These are phyloP conservation scores for Pterophyllum scalare DNA, from an alignment of 2,113 vertebrate species.

Conservation along the genomic window DNA sequence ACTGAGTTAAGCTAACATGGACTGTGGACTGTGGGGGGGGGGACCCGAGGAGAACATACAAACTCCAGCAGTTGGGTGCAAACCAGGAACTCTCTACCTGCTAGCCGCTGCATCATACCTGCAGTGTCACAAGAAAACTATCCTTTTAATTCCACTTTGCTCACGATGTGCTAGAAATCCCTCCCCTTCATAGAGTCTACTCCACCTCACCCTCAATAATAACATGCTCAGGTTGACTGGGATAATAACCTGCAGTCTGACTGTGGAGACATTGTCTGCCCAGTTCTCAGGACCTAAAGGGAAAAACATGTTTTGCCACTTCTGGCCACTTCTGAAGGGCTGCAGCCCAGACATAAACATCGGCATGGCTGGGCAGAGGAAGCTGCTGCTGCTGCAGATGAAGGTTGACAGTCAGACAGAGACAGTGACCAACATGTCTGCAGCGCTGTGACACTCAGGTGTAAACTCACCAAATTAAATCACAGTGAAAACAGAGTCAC, in stretches of 20 bases:
- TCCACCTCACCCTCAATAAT: conserved; percentile 50
- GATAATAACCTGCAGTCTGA: conserved; percentile 55
- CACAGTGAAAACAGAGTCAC: background rate
- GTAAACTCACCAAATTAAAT: conserved; percentile 4
- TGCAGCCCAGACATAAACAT: conserved; percentile 69
- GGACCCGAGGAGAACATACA: background rate
- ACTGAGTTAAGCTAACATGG: background rate
- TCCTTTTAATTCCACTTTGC: background rate
- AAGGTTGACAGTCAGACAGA: conserved; percentile 13
- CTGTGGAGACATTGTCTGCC: conserved; percentile 19
- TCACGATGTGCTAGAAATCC: background rate
- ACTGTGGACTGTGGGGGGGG: background rate
- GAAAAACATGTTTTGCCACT: conserved; percentile 70
- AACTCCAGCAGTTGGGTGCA: background rate
- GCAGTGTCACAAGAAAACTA: background rate
- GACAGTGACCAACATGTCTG: conserved; percentile 6
- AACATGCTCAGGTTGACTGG: conserved; percentile 36
- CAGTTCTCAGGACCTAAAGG: conserved; percentile 17
- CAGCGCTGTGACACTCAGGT: conserved; percentile 18
- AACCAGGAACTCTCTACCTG: background rate
- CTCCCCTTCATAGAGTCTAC: background rate
- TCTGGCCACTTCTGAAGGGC: conserved; percentile 22
- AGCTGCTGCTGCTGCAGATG: conserved; percentile 24
- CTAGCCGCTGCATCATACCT: background rate
- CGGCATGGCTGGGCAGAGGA: conserved; percentile 31